Evolutionary conservation across 2,888 invertebrate genomes (phyloP), one percentile per base, ranked within the genome.

Genomic region (Eristalis arbustorum): DNA sequence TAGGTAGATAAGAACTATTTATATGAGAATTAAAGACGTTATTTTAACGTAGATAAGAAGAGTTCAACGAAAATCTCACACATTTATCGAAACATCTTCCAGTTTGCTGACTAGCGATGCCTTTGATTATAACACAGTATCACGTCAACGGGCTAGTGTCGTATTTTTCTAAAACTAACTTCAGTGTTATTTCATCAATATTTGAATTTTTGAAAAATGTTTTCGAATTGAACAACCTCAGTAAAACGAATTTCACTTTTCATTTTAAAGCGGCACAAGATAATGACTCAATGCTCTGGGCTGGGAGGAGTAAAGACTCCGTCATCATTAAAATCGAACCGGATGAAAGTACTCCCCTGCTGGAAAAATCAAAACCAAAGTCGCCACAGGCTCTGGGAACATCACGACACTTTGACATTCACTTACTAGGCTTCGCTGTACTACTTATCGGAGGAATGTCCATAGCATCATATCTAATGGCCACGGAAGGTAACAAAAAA

Each of bases 391-490:
- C 8, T 6, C 8, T n/a, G n/a, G 8, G 18, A 18, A 0, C 18
- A 49, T 18, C 49, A 18, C 18, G 49, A 49, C 18, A 18, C 59
- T 85, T 89, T 25, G 89, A 91, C 89, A 88, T 90, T 75, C 89
- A 89, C 13, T 88, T 90, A 3, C 84, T 91, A 69, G 88, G 89
- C 14, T 88, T 92, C 73, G 84, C 89, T 22, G 34, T 90, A 22
- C 77, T 92, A 78, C 88, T 92, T 18, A 69, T 89, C 28, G 61
- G 78, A 25, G 90, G 89, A 18, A 64, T 91, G n/a, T 75, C 84
- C 56, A 83, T 92, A 84, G 91, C 91, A 73, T 84, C 84, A 5
- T 92, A 92, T 90, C 89, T 92, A 73, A 89, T 92, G 73, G 88
- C 90, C 84, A 88, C 85, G 88, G 90, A 92, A 90, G 88, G 92